Conservation (phyloP, 1,140 invertebrate species). For the Stenopsyche tienmushanensis region DNA sequence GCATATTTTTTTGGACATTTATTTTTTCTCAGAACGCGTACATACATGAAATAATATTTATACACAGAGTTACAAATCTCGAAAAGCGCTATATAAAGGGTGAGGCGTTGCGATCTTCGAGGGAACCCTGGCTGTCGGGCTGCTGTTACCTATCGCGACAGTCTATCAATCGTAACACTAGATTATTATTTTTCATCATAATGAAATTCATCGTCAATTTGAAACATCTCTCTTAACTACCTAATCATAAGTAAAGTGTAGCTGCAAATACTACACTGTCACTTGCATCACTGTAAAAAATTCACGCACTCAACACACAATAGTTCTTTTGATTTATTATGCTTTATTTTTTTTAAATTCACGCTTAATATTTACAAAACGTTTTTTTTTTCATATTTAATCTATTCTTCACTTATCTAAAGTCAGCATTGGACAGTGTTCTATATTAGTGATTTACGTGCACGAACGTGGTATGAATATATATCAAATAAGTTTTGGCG, state of each 20-base stretch:
- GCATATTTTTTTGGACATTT: not conserved
- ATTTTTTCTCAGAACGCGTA: not conserved
- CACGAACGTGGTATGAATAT: constrained; percentile 2
- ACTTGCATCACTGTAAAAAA: constrained; percentile 29
- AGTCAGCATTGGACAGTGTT: constrained; percentile 9
- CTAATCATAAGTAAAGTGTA: constrained; percentile 41
- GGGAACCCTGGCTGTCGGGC: constrained; percentile 38
- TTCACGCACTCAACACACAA: constrained; percentile 30
- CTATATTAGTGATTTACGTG: not conserved
- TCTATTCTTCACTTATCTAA: constrained; percentile 17
- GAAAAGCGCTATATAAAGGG: constrained; percentile 5
- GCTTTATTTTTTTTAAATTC: constrained; percentile 41
- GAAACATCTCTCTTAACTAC: constrained; percentile 36
- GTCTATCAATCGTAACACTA: constrained; percentile 20
- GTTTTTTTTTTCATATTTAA: constrained; percentile 6
- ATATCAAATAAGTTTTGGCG: constrained; percentile 6
- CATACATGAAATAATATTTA: constrained; percentile 5
- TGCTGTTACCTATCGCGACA: constrained; percentile 31
- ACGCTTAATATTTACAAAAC: constrained; percentile 18
- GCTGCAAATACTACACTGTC: constrained; percentile 18
- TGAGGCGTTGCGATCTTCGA: constrained; percentile 17
- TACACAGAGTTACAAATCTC: not conserved
- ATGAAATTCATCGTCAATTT: constrained; percentile 3
- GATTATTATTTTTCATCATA: constrained; percentile 20
- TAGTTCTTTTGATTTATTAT: constrained; percentile 47